Conservation (phyloP, 1,140 invertebrate genomes). For the Brachionus calyciflorus region DNA sequence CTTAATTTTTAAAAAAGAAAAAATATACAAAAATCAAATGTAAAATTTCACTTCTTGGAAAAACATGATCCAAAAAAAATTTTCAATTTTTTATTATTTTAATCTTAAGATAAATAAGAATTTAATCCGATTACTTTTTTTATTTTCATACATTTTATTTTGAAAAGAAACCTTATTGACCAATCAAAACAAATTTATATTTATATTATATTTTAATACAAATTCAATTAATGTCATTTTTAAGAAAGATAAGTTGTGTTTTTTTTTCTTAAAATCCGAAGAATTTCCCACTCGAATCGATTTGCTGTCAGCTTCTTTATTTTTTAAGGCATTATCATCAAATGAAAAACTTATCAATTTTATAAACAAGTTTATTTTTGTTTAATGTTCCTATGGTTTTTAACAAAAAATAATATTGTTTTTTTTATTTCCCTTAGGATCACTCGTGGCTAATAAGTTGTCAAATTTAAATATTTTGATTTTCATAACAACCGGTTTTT, state of each 20-base stretch:
- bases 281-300: background rate
- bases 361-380: background rate
- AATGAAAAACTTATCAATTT: constrained; percentile 25
- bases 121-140: background rate
- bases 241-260: too few species aligned
- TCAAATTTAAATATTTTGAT: too few species aligned
- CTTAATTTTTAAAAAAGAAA: too few species aligned
- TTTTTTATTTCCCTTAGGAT: too few species aligned
- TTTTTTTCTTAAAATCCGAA: background rate
- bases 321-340: constrained; percentile 20
- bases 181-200: too few species aligned
- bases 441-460: too few species aligned
- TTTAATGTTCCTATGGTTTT: constrained; percentile 26
- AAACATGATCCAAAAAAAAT: constrained; percentile 10
- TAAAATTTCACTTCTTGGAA: background rate
- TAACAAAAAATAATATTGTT: background rate
- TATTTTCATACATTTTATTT: too few species aligned
- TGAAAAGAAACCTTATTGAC: too few species aligned
- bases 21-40: background rate
- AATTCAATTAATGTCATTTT: constrained; percentile 2
- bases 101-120: constrained; percentile 28
- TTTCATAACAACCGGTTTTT: too few species aligned
- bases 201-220: background rate
- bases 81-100: background rate
- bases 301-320: background rate